Evolutionary conservation across 2,888 invertebrate species (phyloP).

Genomic region (Ormyrus thymus): DNA sequence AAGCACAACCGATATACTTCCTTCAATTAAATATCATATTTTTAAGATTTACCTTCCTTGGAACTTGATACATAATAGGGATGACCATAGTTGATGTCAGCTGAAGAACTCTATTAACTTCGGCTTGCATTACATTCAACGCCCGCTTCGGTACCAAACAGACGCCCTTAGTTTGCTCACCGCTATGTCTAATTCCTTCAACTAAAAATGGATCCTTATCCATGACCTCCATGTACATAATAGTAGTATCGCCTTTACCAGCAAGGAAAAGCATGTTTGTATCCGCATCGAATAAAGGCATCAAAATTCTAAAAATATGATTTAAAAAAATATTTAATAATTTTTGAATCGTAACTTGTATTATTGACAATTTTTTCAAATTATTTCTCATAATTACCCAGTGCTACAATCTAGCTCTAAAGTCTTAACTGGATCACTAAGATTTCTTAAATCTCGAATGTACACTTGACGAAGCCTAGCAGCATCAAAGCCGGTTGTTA

Average conservation of each 20-base stretch:
- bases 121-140: conserved; percentile 96
- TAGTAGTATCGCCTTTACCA: conserved; percentile 95
- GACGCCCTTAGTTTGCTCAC: conserved; percentile 97
- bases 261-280: conserved; percentile 96
- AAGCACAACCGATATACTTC: not conserved
- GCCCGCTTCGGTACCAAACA: conserved; percentile 94
- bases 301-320: conserved; percentile 80
- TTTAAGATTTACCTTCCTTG: conserved; percentile 82
- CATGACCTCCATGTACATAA: conserved; percentile 92
- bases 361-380: conserved; percentile 27
- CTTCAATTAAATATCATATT: no score
- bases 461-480: conserved; percentile 91
- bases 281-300: conserved; percentile 94
- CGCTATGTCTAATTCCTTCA: conserved; percentile 90
- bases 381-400: conserved; percentile 76
- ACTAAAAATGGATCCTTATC: conserved; percentile 93
- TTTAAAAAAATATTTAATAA: not conserved
- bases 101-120: conserved; percentile 93
- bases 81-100: conserved; percentile 90
- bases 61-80: conserved; percentile 96
- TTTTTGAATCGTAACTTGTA: not conserved
- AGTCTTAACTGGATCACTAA: conserved; percentile 85
- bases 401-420: conserved; percentile 90
- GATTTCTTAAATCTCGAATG: conserved; percentile 90
- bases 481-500: conserved; percentile 94